A percentile compares a stretch with the other conserved stretches of the same genome.
Evolutionary conservation across 2,797 vertebrate genomes (phyloP).

Genomic region (Neosilurus mollespiculum): DNA sequence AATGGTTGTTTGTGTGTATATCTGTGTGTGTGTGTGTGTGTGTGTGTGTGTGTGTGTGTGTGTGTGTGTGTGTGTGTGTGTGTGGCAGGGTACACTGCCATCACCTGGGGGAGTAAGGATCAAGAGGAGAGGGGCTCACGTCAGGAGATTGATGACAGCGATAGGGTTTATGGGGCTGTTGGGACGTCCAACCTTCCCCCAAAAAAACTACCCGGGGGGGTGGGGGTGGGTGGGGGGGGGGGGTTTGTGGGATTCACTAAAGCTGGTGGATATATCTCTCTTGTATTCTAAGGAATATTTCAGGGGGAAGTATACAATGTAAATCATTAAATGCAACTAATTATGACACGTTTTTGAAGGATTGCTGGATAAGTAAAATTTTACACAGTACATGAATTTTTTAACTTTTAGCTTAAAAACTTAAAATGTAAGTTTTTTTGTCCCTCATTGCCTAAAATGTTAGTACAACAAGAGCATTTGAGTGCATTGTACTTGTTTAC

Average conservation of each 20-base stretch:
- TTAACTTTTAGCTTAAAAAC: too few relatives aligned
- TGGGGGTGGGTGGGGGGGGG: too few relatives aligned
- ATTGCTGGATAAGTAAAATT: not conserved
- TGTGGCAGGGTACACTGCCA: conserved; percentile 27
- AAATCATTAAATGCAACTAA: conserved; percentile 16
- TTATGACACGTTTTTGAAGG: conserved; percentile 34
- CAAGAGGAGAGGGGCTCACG: conserved; percentile 60
- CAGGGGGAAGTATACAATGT: conserved; percentile 26
- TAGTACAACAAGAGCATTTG: conserved; percentile 49
- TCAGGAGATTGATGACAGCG: conserved; percentile 75
- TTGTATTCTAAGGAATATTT: conserved; percentile 53
- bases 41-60: too few relatives aligned
- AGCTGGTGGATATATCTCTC: conserved; percentile 52
- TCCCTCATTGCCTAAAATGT: conserved; percentile 49
- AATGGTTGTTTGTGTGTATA: too few relatives aligned
- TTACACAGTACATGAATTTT: conserved; percentile 28
- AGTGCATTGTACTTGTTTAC: not conserved
- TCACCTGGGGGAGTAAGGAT: conserved; percentile 44
- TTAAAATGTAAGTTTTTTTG: conserved; percentile 25
- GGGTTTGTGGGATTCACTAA: conserved; percentile 64
- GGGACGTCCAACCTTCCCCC: conserved; percentile 58
- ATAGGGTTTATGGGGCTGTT: conserved; percentile 64
- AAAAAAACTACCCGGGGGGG: too few relatives aligned
- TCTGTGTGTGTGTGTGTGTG: too few relatives aligned
- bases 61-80: too few relatives aligned